Evolutionary conservation across 2,888 invertebrate species (phyloP), one percentile per base, ranked within the genome.

Genomic region (Agrilus cyanescens): DNA sequence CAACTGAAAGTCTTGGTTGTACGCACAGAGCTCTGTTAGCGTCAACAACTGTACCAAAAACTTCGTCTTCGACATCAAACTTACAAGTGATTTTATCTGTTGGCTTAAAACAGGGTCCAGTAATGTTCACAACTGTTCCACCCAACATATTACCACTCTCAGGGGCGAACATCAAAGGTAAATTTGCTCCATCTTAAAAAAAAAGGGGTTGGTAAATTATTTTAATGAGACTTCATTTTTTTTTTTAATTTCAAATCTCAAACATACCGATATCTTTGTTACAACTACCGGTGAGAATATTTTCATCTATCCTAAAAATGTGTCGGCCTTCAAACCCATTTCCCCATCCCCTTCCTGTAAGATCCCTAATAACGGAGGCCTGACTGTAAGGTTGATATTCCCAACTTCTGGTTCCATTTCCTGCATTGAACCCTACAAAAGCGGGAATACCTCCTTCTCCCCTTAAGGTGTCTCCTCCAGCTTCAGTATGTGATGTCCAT

Each of bases 121-220:
- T 94, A 45, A 97, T 87, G 61, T 96, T 95, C 32, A 97, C 90
- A 41, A 95, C 81, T 0, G 91, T 89, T 2, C 97, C 97, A 3
- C 97, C 97, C 50, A 96, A 72, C 96, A 97, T 96, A 63, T 90
- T 93, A 4, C 94, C 96, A 59, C 89, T 90, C 65, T 95, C 93
- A 0, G 95, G 95, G 0, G 94, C 91, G 57, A 91, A 91, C 54
- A 86, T 80, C 40, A 93, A 65, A 0, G 85, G 84, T 44, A 91
- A 73, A 62, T 85, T 78, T 0, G 87, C 81, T 13, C 84, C 85
- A 56, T 85, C 89, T 88, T 53, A 16, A 60, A 57, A 35, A n/a
- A n/a, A n/a, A n/a, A n/a, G n/a, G n/a, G n/a, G n/a, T 25, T 15
- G n/a, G 15, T 20, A 4, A 12, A 14, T 14, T 2, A 2, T 10